Evolutionary conservation across 2,888 invertebrate species (phyloP), one percentile per base, ranked within the genome.

Genomic region (Synergus japonicus): DNA sequence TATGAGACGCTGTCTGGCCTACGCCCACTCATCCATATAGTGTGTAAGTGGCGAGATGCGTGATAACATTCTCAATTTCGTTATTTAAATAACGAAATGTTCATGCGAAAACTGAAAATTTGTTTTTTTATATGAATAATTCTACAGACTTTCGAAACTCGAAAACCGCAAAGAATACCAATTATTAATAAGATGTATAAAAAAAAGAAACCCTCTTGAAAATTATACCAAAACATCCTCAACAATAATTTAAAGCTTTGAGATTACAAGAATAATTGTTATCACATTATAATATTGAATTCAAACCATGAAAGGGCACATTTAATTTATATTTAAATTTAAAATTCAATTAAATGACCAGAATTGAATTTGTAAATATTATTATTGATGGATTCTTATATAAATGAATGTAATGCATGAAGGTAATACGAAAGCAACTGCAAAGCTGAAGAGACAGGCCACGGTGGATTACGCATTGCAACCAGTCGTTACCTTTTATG

Each of bases 401-500:
- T 41, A 66, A 15, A 10, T 29, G 65, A 54, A n/a, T 66, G 18
- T 12, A 66, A 66, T 66, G 69, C 41, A 78, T 37, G 69, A 79
- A 78, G 66, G 76, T 76, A 79, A 82, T 78, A 78, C 78, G 80
- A 80, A 82, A 83, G 80, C 80, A 78, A 81, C 83, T 78, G 67
- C 81, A 76, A 46, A 63, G 73, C n/a, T 76, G 69, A 63, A 44
- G 79, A 69, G 69, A 65, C 65, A 65, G 65, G 41, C 41, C 29
- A 65, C 46, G 44, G 69, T 69, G 84, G 83, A 85, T 86, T 87
- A 87, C 86, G 85, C 86, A 83, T 84, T 85, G 87, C 85, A 84
- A 83, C 83, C 82, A 83, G 83, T 82, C 84, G 87, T 88, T 88
- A 87, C 90, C 90, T 89, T 89, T 87, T 90, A 88, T 87, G 90